These are phyloP conservation scores for Camponotus fellah DNA, from an alignment of 2,888 invertebrate genomes.

Conservation along the genomic window DNA sequence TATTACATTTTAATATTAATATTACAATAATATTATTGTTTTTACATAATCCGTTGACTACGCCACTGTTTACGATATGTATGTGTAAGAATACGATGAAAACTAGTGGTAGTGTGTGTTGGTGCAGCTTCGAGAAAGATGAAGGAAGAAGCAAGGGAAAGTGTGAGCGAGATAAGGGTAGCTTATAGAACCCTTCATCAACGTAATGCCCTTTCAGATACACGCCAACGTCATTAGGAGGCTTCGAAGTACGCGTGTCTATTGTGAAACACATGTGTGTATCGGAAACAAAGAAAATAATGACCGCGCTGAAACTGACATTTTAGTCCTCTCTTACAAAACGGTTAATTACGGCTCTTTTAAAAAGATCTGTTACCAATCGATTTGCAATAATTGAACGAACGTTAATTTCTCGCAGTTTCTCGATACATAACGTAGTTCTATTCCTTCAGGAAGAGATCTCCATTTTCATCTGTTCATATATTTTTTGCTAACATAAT, in stretches of 20 bases:
- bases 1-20: neutral
- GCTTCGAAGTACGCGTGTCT: conserved; percentile 51
- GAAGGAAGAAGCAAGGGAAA: conserved; percentile 44
- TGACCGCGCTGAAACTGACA: conserved; percentile 65
- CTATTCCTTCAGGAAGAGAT: neutral
- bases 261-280: conserved; percentile 25
- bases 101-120: neutral
- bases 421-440: neutral
- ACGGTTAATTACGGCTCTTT: conserved; percentile 64
- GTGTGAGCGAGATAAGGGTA: conserved; percentile 59
- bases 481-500: no score
- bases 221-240: conserved; percentile 79
- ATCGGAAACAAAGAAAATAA: conserved; percentile 79
- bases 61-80: conserved; percentile 51
- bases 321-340: conserved; percentile 65
- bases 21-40: conserved; percentile 7
- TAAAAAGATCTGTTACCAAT: conserved; percentile 56
- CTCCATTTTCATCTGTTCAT: neutral
- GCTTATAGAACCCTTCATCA: conserved; percentile 86
- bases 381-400: neutral
- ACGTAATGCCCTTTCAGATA: conserved; percentile 82
- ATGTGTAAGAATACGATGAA: conserved; percentile 1
- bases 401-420: neutral
- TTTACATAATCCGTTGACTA: conserved; percentile 3
- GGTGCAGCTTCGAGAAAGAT: conserved; percentile 35